These are phyloP conservation scores for Myanophis thanlyinensis DNA, from an alignment of 2,113 vertebrate species.

Conservation along the genomic window DNA sequence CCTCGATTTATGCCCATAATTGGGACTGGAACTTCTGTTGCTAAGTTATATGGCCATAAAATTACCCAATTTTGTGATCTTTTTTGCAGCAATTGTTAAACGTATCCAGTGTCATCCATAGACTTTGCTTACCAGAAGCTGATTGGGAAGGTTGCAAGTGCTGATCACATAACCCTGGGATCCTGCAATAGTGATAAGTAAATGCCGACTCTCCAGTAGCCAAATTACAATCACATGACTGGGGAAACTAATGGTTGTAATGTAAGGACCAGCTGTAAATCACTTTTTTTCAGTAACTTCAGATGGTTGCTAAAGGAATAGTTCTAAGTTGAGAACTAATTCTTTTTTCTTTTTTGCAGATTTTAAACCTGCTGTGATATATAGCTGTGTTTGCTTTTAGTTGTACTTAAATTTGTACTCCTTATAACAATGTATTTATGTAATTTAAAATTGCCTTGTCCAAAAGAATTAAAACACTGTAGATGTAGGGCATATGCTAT, in stretches of 20 bases:
- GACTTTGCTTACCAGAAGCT: background rate
- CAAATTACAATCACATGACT: background rate
- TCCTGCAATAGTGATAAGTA: background rate
- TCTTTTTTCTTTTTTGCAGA: background rate
- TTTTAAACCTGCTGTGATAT: background rate
- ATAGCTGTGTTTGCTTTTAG: background rate
- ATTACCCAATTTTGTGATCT: background rate
- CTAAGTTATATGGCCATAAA: background rate
- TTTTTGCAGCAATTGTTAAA: background rate
- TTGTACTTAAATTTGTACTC: background rate
- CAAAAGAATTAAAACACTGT: background rate
- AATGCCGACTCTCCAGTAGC: background rate
- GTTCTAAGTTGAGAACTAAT: background rate
- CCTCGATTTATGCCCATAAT: background rate
- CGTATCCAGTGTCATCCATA: background rate
- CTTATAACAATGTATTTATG: background rate
- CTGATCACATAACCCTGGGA: background rate
- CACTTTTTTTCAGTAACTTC: background rate
- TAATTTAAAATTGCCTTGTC: background rate
- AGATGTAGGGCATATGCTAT: background rate
- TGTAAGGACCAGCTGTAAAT: background rate
- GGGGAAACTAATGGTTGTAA: background rate
- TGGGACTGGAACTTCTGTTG: background rate
- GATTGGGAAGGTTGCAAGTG: background rate
- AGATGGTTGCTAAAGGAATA: background rate